Evolutionary conservation across 2,888 invertebrate genomes (phyloP).

Genomic region (Drosophila neonasuta): DNA sequence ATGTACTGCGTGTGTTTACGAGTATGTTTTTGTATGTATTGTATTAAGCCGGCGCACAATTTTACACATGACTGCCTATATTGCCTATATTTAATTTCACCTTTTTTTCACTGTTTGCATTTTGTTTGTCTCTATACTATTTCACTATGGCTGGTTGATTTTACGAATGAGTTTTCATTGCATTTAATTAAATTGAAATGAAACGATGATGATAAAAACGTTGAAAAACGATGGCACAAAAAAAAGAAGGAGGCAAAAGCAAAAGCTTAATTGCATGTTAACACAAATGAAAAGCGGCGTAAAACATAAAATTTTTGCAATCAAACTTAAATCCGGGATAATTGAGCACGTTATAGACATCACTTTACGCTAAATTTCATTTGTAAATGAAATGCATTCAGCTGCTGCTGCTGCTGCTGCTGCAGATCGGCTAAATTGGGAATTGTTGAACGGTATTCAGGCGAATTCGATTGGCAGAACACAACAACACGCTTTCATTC

Average conservation of each 20-base stretch:
- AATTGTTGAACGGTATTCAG: slow-evolving; percentile 3
- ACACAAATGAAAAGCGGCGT: slow-evolving; percentile 52
- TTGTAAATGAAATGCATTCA: slow-evolving; percentile 18
- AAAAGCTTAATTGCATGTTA: slow-evolving; percentile 69
- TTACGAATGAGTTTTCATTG: slow-evolving; percentile 62
- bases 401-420: background rate
- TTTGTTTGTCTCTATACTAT: slow-evolving; percentile 76
- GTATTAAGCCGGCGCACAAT: slow-evolving; percentile 73
- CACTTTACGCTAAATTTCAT: slow-evolving; percentile 19
- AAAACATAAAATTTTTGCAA: slow-evolving; percentile 39
- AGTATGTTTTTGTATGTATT: slow-evolving; percentile 42
- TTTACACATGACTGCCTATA: slow-evolving; percentile 76
- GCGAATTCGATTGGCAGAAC: slow-evolving; percentile 4
- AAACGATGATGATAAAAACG: slow-evolving; percentile 26
- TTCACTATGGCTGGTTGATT: slow-evolving; percentile 75
- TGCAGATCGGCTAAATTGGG: background rate
- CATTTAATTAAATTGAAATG: slow-evolving; percentile 73
- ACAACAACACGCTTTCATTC: slow-evolving; percentile 19
- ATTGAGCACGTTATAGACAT: slow-evolving; percentile 40
- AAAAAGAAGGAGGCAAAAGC: slow-evolving; percentile 12
- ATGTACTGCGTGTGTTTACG: slow-evolving; percentile 29
- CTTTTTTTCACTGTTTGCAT: slow-evolving; percentile 76
- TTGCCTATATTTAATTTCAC: slow-evolving; percentile 77
- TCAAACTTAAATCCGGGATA: slow-evolving; percentile 48
- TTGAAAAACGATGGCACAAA: slow-evolving; percentile 45